Conservation (phyloP, 1,140 invertebrate genomes). For the fruit fly (Drosophila melanogaster) region DNA sequence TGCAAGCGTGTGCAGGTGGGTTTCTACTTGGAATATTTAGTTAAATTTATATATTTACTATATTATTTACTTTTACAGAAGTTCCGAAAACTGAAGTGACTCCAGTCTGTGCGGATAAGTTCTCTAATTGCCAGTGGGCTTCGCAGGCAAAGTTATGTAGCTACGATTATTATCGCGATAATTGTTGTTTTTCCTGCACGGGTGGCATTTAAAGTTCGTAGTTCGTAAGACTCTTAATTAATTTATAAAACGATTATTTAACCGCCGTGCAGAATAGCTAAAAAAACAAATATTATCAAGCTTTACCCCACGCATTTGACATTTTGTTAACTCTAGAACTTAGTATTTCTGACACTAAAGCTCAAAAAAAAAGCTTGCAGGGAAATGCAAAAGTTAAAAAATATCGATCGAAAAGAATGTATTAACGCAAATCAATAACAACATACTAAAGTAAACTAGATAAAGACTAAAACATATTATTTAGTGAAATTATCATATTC, state of each 20-base stretch:
- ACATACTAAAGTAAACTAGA: conserved; percentile 29
- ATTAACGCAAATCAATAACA: conserved; percentile 18
- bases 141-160: conserved; percentile 91
- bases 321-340: conserved; percentile 13
- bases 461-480: conserved; percentile 21
- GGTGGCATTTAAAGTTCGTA: conserved; percentile 16
- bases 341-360: conserved; percentile 39
- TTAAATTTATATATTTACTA: too few species aligned
- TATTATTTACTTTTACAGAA: conserved; percentile 27
- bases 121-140: conserved; percentile 90
- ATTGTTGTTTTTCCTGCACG: conserved; percentile 88
- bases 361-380: conserved; percentile 41
- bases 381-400: conserved; percentile 29
- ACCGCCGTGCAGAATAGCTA: not conserved
- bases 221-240: conserved; percentile 23
- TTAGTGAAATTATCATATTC: conserved; percentile 18
- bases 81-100: conserved; percentile 65
- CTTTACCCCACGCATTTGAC: conserved; percentile 2
- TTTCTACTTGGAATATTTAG: not conserved
- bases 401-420: conserved; percentile 8
- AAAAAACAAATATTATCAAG: not conserved
- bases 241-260: conserved; percentile 17
- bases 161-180: conserved; percentile 91
- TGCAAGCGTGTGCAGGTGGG: conserved; percentile 86
- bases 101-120: conserved; percentile 88